phyloP scores from a whole-genome alignment of 2,888 invertebrate species.

The Tricholauxania praeusta region DNA sequence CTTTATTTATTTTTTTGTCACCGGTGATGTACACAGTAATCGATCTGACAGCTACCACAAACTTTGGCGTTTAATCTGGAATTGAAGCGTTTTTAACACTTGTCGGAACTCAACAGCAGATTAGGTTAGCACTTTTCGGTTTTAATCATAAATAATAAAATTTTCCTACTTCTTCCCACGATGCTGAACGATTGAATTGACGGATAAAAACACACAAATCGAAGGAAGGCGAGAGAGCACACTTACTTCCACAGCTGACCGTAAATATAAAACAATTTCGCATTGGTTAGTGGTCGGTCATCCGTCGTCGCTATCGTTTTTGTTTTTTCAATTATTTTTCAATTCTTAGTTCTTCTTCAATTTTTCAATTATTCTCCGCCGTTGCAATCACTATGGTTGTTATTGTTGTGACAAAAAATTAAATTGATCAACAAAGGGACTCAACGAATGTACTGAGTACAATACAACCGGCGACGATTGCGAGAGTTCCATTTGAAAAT shows the following conservation, averaged over 20 bases:
- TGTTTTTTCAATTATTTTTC: constrained; percentile 51
- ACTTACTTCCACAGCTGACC: constrained; percentile 13
- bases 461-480: neutral
- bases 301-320: constrained; percentile 33
- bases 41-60: neutral
- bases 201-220: neutral
- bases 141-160: too few relatives aligned
- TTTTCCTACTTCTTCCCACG: constrained; percentile 4
- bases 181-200: neutral
- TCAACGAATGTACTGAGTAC: constrained; percentile 21
- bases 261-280: constrained; percentile 20
- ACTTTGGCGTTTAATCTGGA: too few relatives aligned
- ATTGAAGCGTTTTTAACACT: too few relatives aligned
- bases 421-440: constrained; percentile 28
- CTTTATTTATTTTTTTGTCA: too few relatives aligned
- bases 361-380: neutral
- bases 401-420: constrained; percentile 12
- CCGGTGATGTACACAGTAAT: neutral
- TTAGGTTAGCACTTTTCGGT: too few relatives aligned
- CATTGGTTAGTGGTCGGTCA: too few relatives aligned
- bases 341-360: constrained; percentile 40
- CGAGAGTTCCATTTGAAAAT: neutral
- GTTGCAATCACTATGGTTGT: too few relatives aligned
- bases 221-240: constrained; percentile 6
- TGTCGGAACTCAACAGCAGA: too few relatives aligned